Evolutionary conservation across 1,140 invertebrate genomes (phyloP).

Genomic region (Caerostris extrusa): DNA sequence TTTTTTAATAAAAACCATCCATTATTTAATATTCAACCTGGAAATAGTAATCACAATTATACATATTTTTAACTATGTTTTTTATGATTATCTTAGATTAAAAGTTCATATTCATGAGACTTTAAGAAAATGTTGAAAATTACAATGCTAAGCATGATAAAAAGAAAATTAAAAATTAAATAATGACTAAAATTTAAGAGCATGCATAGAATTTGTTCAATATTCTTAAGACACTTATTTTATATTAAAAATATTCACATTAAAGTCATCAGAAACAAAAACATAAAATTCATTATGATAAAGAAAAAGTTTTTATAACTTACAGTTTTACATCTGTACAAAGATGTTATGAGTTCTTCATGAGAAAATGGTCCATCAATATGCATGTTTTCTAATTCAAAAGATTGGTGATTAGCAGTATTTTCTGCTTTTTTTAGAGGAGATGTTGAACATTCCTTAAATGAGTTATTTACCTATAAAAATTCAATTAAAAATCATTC

Average conservation of each 20-base stretch:
- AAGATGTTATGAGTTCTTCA: constrained; percentile 12
- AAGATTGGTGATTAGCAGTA: not conserved
- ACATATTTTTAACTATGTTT: too few relatives aligned
- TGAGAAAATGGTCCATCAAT: constrained; percentile 60
- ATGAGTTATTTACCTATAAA: not conserved
- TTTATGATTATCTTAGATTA: too few relatives aligned
- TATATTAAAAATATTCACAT: not conserved
- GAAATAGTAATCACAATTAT: too few relatives aligned
- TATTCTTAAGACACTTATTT: not conserved
- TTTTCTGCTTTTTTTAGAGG: not conserved
- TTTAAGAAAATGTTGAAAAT: not conserved
- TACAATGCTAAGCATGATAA: not conserved
- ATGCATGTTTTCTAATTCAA: constrained; percentile 42
- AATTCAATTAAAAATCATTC: not conserved
- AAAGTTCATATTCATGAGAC: not conserved
- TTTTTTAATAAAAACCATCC: too few relatives aligned
- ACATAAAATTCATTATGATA: not conserved
- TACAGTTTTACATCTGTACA: constrained; percentile 43
- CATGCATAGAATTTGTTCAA: not conserved
- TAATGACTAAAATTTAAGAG: not conserved
- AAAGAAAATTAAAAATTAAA: not conserved
- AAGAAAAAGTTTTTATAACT: not conserved
- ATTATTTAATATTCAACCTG: too few relatives aligned
- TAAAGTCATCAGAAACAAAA: not conserved
- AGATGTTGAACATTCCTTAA: not conserved